Evolutionary conservation across 2,888 invertebrate species (phyloP).

Genomic region (Rhorus exstirpatorius): DNA sequence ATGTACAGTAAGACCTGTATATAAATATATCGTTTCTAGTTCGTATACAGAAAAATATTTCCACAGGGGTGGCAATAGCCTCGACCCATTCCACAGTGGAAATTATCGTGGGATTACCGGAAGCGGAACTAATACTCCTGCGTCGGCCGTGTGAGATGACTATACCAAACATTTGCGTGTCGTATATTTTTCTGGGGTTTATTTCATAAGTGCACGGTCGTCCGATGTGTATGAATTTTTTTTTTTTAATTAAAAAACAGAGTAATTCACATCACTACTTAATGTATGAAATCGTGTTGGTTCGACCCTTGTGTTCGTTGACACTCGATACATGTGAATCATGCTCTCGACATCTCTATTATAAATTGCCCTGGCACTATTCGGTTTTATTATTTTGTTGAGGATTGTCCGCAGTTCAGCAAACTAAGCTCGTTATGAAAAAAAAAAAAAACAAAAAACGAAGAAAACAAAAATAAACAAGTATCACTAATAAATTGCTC

Average conservation of each 20-base stretch:
- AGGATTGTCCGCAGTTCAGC: no score
- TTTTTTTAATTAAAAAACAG: conserved; percentile 2
- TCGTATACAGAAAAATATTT: conserved; percentile 48
- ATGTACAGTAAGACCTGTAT: background rate
- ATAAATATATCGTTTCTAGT: conserved; percentile 21
- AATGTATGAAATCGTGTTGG: no score
- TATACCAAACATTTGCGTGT: conserved; percentile 12
- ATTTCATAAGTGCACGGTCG: conserved; percentile 4
- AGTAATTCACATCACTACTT: no score
- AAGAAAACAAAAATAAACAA: no score
- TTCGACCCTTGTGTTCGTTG: no score
- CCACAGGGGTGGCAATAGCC: conserved; percentile 15
- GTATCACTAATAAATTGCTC: no score
- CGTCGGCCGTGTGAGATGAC: conserved; percentile 41
- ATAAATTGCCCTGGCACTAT: no score
- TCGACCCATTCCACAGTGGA: conserved; percentile 46
- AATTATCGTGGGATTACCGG: conserved; percentile 69
- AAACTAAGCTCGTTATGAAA: no score
- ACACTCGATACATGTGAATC: no score
- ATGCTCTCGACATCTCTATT: no score
- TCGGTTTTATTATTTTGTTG: no score
- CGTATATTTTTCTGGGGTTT: conserved; percentile 6
- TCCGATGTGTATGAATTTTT: background rate
- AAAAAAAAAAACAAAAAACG: no score
- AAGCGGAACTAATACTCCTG: conserved; percentile 68